Evolutionary conservation across 2,797 vertebrate genomes (phyloP).

Genomic region (Neosalanx taihuensis): DNA sequence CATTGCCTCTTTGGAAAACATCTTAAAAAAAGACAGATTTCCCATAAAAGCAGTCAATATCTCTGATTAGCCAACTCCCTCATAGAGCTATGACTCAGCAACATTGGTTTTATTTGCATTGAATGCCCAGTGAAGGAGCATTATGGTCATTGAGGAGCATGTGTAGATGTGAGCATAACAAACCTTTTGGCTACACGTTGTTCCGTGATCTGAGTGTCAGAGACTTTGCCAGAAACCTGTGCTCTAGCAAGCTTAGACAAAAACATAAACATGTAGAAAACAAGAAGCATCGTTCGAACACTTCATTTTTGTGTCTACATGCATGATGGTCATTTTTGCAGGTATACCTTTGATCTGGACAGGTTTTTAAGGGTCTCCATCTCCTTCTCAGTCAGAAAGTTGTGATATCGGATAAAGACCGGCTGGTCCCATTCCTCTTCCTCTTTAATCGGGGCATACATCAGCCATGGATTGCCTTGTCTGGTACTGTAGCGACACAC

Average conservation of each 20-base stretch:
- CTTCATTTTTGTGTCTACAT: neutral
- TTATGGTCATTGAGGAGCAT: neutral
- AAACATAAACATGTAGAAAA: neutral
- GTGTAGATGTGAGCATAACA: neutral
- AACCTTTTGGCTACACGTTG: constrained; percentile 50
- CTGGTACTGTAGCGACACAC: constrained; percentile 81
- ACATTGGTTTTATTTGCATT: neutral
- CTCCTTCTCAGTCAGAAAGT: constrained; percentile 78
- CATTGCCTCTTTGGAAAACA: neutral
- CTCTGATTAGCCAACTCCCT: no score
- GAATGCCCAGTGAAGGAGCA: neutral
- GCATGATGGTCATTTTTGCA: neutral
- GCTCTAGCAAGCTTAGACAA: constrained; percentile 44
- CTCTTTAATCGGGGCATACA: constrained; percentile 79
- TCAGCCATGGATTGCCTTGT: constrained; percentile 67
- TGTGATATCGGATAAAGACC: constrained; percentile 77
- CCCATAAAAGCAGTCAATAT: no score
- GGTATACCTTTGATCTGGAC: constrained; percentile 75
- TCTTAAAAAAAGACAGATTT: no score
- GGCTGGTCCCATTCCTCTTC: constrained; percentile 85
- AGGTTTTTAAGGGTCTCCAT: constrained; percentile 80
- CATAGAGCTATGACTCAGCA: no score
- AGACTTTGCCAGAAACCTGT: constrained; percentile 32
- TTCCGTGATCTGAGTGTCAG: constrained; percentile 26
- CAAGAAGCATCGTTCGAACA: neutral